Evolutionary conservation across 2,113 vertebrate genomes (phyloP).

Genomic region (Entosphenus tridentatus): DNA sequence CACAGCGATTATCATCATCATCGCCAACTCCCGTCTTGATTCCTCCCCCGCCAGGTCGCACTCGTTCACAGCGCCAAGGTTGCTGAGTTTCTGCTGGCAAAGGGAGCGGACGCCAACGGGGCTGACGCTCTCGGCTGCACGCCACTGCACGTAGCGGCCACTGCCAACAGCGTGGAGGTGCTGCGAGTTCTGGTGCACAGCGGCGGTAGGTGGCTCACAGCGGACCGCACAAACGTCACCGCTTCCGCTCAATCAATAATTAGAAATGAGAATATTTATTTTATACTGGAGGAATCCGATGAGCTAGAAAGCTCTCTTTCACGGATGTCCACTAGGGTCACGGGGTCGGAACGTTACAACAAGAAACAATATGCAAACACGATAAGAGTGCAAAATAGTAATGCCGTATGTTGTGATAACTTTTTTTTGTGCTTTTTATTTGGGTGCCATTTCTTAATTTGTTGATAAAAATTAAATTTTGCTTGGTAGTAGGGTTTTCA

Average conservation of each 20-base stretch:
- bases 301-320: no score
- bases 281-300: background rate
- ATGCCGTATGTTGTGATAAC: no score
- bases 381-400: no score
- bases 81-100: background rate
- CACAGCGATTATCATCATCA: background rate
- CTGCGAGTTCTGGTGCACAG: conserved; percentile 1
- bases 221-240: no score
- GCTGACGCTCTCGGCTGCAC: conserved; percentile 5
- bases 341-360: no score
- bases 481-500: no score
- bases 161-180: background rate
- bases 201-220: background rate
- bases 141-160: conserved; percentile 4
- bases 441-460: no score
- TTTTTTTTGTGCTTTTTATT: no score
- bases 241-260: background rate
- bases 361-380: no score
- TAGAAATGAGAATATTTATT: background rate
- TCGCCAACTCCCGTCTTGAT: background rate
- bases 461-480: no score
- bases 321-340: no score
- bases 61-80: background rate
- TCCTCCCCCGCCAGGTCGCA: conserved; percentile 2
- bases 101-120: background rate